A percentile compares a stretch with the other conserved stretches of the same genome.
Conservation (phyloP, 2,888 invertebrate species). For the Drosophila lutescens region DNA sequence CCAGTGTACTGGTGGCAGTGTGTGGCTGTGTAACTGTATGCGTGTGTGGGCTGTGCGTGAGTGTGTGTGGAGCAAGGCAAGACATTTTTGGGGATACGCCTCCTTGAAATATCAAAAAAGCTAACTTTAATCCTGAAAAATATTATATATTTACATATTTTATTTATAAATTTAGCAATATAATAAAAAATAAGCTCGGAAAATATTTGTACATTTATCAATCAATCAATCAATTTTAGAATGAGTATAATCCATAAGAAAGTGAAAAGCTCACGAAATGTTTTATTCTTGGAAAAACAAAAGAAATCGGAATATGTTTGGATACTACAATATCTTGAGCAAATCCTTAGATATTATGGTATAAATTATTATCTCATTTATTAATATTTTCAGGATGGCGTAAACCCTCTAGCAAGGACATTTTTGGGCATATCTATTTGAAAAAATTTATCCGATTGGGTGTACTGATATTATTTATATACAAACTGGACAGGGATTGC, state of each 20-base stretch:
- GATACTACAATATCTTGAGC: not conserved
- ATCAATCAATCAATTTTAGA: no score
- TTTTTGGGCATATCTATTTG: not conserved
- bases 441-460: constrained; percentile 3
- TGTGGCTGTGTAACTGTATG: constrained; percentile 30
- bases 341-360: no score
- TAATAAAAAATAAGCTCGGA: no score
- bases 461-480: constrained; percentile 2
- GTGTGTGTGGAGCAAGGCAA: constrained; percentile 41
- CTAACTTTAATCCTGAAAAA: not conserved
- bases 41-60: constrained; percentile 43
- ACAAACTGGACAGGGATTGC: constrained; percentile 23
- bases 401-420: not conserved
- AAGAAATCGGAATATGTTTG: not conserved
- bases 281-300: not conserved
- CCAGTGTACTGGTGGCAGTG: constrained; percentile 19
- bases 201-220: no score
- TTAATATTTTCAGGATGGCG: constrained; percentile 1
- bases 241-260: not conserved
- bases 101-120: constrained; percentile 10
- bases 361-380: not conserved
- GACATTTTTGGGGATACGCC: constrained; percentile 39
- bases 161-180: not conserved
- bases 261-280: not conserved
- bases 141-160: not conserved